Evolutionary conservation across 2,797 vertebrate species (phyloP).

Genomic region (Spinus pinus): DNA sequence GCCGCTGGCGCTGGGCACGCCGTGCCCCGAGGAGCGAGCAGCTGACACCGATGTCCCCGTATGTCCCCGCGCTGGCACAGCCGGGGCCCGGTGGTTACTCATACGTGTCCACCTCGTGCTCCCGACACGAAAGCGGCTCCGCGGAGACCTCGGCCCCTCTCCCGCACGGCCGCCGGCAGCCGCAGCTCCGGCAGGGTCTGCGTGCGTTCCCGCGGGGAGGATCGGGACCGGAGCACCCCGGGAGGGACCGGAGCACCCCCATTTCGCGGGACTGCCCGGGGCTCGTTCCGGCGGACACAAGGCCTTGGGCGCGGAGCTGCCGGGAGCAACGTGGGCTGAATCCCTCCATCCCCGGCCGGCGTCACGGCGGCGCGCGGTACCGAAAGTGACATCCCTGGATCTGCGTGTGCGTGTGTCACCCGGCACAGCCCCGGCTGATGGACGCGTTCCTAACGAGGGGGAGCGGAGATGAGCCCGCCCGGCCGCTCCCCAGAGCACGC

Average conservation of each 20-base stretch:
- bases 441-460: neutral
- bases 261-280: neutral
- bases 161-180: neutral
- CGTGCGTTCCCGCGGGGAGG: accelerated
- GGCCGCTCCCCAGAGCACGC: neutral
- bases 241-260: neutral
- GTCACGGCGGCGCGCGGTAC: neutral
- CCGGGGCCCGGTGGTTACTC: neutral
- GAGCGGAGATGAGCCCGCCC: neutral
- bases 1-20: neutral
- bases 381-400: slow-evolving; percentile 21
- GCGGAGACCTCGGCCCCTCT: neutral
- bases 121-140: neutral
- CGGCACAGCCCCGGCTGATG: neutral
- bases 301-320: slow-evolving; percentile 19
- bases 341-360: neutral
- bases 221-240: neutral
- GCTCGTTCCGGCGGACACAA: neutral
- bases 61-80: neutral
- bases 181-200: neutral
- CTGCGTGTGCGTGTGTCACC: neutral
- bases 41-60: neutral
- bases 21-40: neutral
- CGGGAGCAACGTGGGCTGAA: slow-evolving; percentile 47
- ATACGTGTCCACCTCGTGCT: neutral